phyloP scores from a whole-genome alignment of 2,113 vertebrate species.

The Acanthisitta chloris region DNA sequence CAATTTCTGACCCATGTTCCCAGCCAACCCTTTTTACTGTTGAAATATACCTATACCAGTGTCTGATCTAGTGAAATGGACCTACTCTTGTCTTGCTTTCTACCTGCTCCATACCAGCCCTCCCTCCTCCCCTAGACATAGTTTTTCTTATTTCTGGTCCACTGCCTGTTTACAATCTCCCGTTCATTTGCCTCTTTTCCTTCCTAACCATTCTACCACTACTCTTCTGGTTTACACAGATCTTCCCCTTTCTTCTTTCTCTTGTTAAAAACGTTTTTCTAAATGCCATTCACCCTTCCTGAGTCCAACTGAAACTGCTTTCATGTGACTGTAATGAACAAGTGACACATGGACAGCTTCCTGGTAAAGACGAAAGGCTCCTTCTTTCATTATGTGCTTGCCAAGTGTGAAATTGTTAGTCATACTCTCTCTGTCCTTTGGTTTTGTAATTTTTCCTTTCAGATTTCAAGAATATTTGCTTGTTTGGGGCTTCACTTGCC shows the following conservation, averaged over 20 bases:
- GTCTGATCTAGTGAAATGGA: background rate
- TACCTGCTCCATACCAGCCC: background rate
- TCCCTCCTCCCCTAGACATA: background rate
- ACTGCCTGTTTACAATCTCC: background rate
- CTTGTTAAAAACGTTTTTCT: background rate
- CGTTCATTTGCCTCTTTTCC: background rate
- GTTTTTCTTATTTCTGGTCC: background rate
- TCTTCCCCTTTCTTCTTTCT: background rate
- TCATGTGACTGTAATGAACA: background rate
- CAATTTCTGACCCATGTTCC: background rate
- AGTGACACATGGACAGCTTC: background rate
- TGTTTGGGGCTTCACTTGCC: background rate
- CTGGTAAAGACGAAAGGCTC: background rate
- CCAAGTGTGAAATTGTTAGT: background rate
- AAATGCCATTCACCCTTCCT: background rate
- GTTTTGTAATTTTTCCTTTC: background rate
- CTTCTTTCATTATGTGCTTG: background rate
- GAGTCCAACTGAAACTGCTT: background rate
- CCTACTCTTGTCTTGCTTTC: background rate
- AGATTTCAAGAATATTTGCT: background rate
- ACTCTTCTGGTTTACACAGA: background rate
- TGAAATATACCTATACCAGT: background rate
- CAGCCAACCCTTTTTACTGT: background rate
- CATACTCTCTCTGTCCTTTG: background rate
- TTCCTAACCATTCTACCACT: background rate